Evolutionary conservation across 1,140 invertebrate genomes (phyloP).

Genomic region (Fopius arisanus): DNA sequence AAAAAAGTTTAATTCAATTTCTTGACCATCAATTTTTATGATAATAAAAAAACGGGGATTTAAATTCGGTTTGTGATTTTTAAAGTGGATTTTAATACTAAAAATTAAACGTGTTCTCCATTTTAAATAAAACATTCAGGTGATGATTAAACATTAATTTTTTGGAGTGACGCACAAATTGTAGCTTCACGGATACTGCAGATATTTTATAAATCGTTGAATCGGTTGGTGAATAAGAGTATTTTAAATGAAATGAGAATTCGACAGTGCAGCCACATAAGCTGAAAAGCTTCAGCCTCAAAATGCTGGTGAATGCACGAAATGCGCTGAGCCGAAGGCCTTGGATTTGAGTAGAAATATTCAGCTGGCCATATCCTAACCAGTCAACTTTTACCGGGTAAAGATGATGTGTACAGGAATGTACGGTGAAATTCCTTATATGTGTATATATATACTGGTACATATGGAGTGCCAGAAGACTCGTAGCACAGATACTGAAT

Average conservation of each 20-base stretch:
- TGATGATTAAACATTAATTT: background rate
- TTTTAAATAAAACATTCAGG: background rate
- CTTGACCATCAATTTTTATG: no score
- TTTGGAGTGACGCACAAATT: background rate
- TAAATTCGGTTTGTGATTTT: no score
- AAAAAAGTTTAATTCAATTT: no score
- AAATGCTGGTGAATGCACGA: background rate
- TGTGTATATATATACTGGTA: no score
- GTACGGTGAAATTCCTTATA: background rate
- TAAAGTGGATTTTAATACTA: no score
- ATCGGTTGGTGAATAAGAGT: background rate
- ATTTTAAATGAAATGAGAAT: background rate
- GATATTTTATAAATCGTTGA: background rate
- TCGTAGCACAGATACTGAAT: no score
- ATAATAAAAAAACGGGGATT: no score
- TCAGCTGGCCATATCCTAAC: background rate
- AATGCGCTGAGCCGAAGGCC: background rate
- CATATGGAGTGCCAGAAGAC: no score
- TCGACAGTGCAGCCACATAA: background rate
- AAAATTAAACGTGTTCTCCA: no score
- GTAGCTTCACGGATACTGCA: background rate
- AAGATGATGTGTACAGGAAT: background rate
- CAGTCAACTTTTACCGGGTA: background rate
- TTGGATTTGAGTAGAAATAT: background rate
- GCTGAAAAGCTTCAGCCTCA: background rate